Evolutionary conservation across 2,888 invertebrate genomes (phyloP).

Genomic region (Bhutanitis thaidina): DNA sequence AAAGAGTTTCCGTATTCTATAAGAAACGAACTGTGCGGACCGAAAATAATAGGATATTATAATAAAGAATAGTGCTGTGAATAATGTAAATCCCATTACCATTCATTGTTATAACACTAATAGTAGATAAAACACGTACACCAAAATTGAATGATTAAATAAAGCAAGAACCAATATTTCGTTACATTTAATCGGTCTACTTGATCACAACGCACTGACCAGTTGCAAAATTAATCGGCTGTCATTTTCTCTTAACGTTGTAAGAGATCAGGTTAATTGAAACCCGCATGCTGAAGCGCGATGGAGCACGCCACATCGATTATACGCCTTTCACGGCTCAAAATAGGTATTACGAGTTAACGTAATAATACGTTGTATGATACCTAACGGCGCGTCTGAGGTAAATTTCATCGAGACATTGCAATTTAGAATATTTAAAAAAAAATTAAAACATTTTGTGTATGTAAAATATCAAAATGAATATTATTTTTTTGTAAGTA

Average conservation of each 20-base stretch:
- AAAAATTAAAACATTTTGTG: no score
- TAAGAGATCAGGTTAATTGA: conserved; percentile 12
- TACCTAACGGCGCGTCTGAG: background rate
- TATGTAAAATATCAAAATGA: no score
- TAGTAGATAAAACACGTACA: no score
- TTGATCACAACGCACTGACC: background rate
- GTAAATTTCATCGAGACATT: background rate
- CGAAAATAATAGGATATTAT: no score
- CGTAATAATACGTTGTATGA: background rate
- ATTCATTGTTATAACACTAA: no score
- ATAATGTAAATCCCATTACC: no score
- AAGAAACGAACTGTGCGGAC: no score
- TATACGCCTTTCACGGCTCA: conserved; percentile 11
- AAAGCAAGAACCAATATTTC: background rate
- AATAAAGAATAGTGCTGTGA: no score
- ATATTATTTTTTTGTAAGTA: no score
- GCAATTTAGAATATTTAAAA: background rate
- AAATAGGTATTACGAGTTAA: conserved; percentile 7
- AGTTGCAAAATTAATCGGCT: conserved; percentile 2
- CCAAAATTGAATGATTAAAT: no score
- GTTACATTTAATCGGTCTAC: conserved; percentile 6
- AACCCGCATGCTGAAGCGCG: conserved; percentile 7
- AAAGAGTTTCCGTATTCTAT: no score
- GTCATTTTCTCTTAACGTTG: conserved; percentile 11
- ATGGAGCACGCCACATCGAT: conserved; percentile 8